phyloP scores from a whole-genome alignment of 2,888 invertebrate species.

The Congeria kusceri region DNA sequence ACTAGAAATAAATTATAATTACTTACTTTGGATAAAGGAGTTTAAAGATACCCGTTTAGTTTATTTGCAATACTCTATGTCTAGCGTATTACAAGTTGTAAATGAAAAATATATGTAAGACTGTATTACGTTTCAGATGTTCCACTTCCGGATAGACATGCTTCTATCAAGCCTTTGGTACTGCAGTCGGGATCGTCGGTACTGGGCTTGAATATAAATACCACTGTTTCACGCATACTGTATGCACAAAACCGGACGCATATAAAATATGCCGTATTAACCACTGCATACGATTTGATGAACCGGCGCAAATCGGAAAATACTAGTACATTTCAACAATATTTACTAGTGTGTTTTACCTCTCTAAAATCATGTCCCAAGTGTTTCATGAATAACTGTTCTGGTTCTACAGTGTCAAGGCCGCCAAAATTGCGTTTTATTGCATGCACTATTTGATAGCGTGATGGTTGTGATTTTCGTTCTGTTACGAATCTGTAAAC shows the following conservation, averaged over 20 bases:
- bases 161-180: constrained; percentile 74
- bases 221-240: no score
- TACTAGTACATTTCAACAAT: no score
- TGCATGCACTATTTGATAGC: constrained; percentile 70
- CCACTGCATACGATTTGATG: no score
- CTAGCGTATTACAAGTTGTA: no score
- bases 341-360: no score
- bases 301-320: no score
- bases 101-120: constrained; percentile 41
- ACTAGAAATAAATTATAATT: constrained; percentile 49
- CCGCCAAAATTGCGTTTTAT: constrained; percentile 80
- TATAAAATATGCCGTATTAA: no score
- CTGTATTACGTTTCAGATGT: no score
- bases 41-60: no score
- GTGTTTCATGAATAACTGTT: constrained; percentile 61
- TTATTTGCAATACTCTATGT: no score
- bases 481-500: constrained; percentile 68
- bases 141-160: constrained; percentile 51
- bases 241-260: no score
- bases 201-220: not conserved
- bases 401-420: constrained; percentile 70
- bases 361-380: not conserved
- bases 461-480: constrained; percentile 54
- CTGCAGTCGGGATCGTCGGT: constrained; percentile 71
- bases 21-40: no score